A percentile compares a stretch with the other conserved stretches of the same genome.
Evolutionary conservation across 2,797 vertebrate species (phyloP).

Genomic region (Sylvilagus floridanus): DNA sequence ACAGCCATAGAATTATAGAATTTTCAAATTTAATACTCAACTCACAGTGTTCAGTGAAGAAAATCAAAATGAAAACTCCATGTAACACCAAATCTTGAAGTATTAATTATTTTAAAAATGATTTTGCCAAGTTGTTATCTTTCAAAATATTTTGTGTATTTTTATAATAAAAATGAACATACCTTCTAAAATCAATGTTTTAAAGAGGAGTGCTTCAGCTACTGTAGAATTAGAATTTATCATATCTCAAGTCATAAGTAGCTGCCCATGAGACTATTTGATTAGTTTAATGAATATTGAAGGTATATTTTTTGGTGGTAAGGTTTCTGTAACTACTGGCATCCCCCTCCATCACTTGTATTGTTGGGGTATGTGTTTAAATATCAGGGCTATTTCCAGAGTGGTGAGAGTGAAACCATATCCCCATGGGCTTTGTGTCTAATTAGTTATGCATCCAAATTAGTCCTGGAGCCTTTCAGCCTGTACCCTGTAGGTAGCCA

Average conservation of each 20-base stretch:
- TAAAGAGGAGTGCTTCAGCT: not conserved
- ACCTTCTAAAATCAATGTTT: not conserved
- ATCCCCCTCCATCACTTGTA: not conserved
- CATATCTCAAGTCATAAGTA: not conserved
- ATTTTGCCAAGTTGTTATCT: conserved; percentile 43
- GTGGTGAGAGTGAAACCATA: not conserved
- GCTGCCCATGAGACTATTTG: not conserved
- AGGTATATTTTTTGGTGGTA: not conserved
- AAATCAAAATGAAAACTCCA: conserved; percentile 15
- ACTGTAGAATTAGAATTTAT: not conserved
- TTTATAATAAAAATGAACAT: conserved; percentile 49
- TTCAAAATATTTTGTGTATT: not conserved
- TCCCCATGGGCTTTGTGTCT: not conserved
- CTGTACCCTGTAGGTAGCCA: not conserved
- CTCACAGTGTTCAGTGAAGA: not conserved
- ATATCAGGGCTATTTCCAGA: not conserved
- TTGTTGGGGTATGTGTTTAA: not conserved
- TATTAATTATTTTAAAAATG: not conserved
- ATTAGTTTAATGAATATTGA: conserved; percentile 5
- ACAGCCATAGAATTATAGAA: not conserved
- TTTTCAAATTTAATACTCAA: not conserved
- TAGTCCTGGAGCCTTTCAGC: not conserved
- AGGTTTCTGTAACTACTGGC: not conserved
- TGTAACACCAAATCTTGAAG: conserved; percentile 29
- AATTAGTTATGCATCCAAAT: not conserved